Evolutionary conservation across 2,113 vertebrate species (phyloP).

Genomic region (Bos javanicus): DNA sequence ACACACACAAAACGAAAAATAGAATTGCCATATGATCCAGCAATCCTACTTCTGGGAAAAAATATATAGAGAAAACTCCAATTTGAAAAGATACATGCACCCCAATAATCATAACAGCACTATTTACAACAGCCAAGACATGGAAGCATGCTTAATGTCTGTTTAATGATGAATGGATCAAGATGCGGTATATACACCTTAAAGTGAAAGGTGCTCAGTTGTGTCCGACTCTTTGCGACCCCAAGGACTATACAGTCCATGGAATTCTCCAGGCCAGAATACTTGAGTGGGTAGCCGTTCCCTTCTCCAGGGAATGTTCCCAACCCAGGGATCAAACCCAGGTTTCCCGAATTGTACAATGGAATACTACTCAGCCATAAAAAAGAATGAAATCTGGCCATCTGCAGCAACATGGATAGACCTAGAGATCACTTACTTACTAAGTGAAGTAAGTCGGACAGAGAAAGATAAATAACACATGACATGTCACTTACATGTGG

Average conservation of each 20-base stretch:
- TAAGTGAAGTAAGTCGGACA: neutral
- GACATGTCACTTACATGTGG: neutral
- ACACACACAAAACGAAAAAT: neutral
- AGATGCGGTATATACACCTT: neutral
- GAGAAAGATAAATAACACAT: neutral
- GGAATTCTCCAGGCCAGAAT: neutral
- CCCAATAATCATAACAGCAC: neutral
- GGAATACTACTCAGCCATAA: neutral
- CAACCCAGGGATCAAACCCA: neutral
- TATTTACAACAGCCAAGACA: neutral
- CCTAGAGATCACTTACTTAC: neutral
- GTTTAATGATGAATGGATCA: neutral
- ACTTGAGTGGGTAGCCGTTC: neutral
- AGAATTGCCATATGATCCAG: neutral
- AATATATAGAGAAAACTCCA: neutral
- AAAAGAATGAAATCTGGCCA: neutral
- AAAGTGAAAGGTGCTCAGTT: neutral
- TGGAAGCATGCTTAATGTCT: neutral
- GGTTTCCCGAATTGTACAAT: neutral
- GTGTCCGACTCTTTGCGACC: neutral
- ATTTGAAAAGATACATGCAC: neutral
- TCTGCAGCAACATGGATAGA: neutral
- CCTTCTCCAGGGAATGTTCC: neutral
- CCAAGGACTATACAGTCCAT: neutral
- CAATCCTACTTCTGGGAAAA: neutral